Percentiles rank a stretch among this genome's conserved stretches.
These are phyloP conservation scores for Zaprionus taronus DNA, from an alignment of 1,140 invertebrate genomes.

Conservation along the genomic window DNA sequence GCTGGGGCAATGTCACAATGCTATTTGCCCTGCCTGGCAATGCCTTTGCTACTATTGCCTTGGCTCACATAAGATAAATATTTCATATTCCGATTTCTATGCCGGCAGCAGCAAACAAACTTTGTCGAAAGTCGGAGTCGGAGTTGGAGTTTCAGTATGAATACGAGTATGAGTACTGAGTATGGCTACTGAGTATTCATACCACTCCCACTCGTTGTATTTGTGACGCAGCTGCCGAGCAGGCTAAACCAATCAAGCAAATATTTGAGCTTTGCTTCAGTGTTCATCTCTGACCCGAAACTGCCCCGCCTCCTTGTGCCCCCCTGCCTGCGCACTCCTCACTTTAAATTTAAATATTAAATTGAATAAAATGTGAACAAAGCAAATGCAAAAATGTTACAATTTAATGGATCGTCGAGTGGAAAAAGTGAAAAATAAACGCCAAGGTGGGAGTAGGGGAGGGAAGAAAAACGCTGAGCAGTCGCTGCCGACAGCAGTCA, in stretches of 20 bases:
- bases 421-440: slow-evolving; percentile 74
- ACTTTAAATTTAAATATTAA: slow-evolving; percentile 40
- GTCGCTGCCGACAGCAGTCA: slow-evolving; percentile 41
- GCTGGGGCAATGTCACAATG: slow-evolving; percentile 11
- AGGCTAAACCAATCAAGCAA: slow-evolving; percentile 66
- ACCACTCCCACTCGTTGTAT: slow-evolving; percentile 24
- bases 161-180: slow-evolving; percentile 2
- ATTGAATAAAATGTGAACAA: slow-evolving; percentile 57
- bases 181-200: background rate
- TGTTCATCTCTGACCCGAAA: slow-evolving; percentile 53
- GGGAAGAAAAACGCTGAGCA: slow-evolving; percentile 7
- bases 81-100: slow-evolving; percentile 42
- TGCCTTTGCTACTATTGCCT: slow-evolving; percentile 6
- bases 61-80: slow-evolving; percentile 71
- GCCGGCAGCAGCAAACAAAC: slow-evolving; percentile 54
- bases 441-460: background rate
- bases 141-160: slow-evolving; percentile 19
- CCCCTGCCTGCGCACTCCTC: background rate
- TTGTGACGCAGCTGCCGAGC: slow-evolving; percentile 49
- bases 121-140: slow-evolving; percentile 21
- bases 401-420: slow-evolving; percentile 71
- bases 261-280: slow-evolving; percentile 72
- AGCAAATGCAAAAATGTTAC: slow-evolving; percentile 36
- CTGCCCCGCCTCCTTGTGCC: background rate
- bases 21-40: background rate